Evolutionary conservation across 2,888 invertebrate species (phyloP).

Genomic region (Stenchaetothrips biformis): DNA sequence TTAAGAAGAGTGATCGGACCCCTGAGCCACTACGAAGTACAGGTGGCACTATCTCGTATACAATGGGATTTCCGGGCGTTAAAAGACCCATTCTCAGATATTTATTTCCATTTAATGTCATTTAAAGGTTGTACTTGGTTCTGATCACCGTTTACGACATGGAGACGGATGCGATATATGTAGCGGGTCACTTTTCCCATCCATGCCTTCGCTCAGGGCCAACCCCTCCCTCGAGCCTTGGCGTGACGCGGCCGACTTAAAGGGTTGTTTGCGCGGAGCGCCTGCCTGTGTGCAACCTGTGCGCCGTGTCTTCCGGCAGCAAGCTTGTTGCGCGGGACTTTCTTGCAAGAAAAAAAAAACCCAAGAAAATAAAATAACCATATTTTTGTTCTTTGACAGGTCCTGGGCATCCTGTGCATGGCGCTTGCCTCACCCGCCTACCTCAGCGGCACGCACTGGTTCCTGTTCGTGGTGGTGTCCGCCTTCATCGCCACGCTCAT

Average conservation of each 20-base stretch:
- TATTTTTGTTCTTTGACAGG: slow-evolving; percentile 57
- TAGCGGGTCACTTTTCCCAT: too few relatives aligned
- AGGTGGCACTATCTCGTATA: too few relatives aligned
- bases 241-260: neutral
- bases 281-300: neutral
- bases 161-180: too few relatives aligned
- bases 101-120: too few relatives aligned
- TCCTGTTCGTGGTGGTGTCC: slow-evolving; percentile 76
- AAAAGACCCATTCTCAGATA: too few relatives aligned
- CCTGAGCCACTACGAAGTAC: too few relatives aligned
- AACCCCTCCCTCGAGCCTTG: too few relatives aligned
- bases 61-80: too few relatives aligned
- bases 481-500: slow-evolving; percentile 77
- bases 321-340: neutral
- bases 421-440: slow-evolving; percentile 64
- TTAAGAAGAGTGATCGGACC: too few relatives aligned
- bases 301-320: neutral
- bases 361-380: slow-evolving; percentile 41
- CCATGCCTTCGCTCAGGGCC: too few relatives aligned
- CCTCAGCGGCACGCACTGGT: slow-evolving; percentile 65
- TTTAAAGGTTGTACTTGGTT: too few relatives aligned
- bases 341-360: slow-evolving; percentile 54
- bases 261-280: neutral
- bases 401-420: slow-evolving; percentile 81
- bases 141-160: too few relatives aligned